A percentile compares a stretch with the other conserved stretches of the same genome.
phyloP scores from a whole-genome alignment of 2,888 invertebrate genomes.

The Stegana nigrithorax region DNA sequence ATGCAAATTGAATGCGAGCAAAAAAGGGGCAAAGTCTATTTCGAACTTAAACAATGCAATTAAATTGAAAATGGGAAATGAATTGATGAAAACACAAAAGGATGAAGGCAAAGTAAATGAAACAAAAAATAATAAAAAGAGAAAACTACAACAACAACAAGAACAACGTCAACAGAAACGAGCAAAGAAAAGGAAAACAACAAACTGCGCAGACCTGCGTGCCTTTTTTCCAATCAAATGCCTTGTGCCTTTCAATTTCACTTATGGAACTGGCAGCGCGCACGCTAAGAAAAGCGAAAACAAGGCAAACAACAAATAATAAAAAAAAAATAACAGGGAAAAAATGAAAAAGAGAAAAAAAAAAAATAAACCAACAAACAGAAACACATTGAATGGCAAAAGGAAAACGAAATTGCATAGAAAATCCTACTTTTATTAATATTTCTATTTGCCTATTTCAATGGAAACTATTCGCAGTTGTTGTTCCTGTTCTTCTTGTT shows the following conservation, averaged over 20 bases:
- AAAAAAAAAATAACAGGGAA: conserved; percentile 24
- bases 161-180: not conserved
- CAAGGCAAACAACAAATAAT: conserved; percentile 22
- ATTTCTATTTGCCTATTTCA: conserved; percentile 53
- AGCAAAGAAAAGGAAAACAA: conserved; percentile 6
- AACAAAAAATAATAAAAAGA: no score
- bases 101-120: not conserved
- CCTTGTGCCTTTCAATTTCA: conserved; percentile 7
- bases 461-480: no score
- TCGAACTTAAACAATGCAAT: conserved; percentile 26
- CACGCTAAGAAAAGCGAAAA: conserved; percentile 3
- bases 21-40: not conserved
- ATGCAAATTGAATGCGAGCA: not conserved
- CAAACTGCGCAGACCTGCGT: not conserved
- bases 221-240: conserved; percentile 18
- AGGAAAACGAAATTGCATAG: not conserved
- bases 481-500: not conserved
- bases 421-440: conserved; percentile 50
- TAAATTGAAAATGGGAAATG: conserved; percentile 37
- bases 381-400: not conserved
- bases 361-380: not conserved
- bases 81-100: not conserved
- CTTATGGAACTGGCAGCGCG: not conserved
- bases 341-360: conserved; percentile 21
- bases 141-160: not conserved